Evolutionary conservation across 2,888 invertebrate species (phyloP), one percentile per base, ranked within the genome.

Genomic region (Lymantria monacha): DNA sequence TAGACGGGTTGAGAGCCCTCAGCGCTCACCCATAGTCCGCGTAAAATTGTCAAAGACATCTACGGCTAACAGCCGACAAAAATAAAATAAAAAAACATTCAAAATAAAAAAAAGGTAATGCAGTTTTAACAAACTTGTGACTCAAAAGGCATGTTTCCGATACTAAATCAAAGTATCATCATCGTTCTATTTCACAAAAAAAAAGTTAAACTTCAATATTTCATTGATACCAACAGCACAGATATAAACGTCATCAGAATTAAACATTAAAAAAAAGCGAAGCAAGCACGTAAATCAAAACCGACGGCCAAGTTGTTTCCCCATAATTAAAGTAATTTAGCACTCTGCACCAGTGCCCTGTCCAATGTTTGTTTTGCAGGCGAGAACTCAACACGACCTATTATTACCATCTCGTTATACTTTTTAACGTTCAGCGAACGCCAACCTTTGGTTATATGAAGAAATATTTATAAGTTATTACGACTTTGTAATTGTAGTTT

Each of bases 361-460:
- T 81, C 72, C 75, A 72, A 72, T 91, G 91, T 91, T 91, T 91
- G 91, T 91, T 91, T 91, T 89, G 83, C 87, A 79, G 88, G 90
- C 90, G 91, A 88, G 90, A 91, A 91, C 83, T 87, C 80, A 76
- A 76, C 85, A 66, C 79, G 86, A 85, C 88, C 90, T 83, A 88
- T 90, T 85, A 90, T 90, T 90, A 90, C 76, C 70, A 72, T 81
- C 83, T 83, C 78, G 82, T 83, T 88, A 81, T 85, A 83, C 82
- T 87, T 88, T 87, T 88, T 87, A 81, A 73, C 72, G 61, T 61
- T 61, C 79, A 77, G 86, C 57, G 68, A 74, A 77, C 61, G 73
- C 65, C 79, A 84, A 85, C 86, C 55, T 66, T 81, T 68, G 70
- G 73, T n/a, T 30, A 54, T 50, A 50, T 48, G 15, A 46, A 49